phyloP scores from a whole-genome alignment of 2,888 invertebrate genomes.

The Seladonia tumulorum region DNA sequence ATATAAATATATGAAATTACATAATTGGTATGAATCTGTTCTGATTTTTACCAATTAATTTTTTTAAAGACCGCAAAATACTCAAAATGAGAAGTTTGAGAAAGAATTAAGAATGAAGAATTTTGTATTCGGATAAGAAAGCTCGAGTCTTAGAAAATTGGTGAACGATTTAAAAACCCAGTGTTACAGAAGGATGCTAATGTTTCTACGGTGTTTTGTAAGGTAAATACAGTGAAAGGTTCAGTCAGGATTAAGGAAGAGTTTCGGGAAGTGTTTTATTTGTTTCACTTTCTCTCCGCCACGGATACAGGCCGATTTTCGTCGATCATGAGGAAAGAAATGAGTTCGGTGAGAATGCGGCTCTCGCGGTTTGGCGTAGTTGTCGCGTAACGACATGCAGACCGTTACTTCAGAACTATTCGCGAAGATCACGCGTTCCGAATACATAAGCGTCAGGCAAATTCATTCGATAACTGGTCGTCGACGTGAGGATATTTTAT shows the following conservation, averaged over 20 bases:
- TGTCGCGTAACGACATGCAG: slow-evolving; percentile 24
- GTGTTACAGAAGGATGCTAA: no score
- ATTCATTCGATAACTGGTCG: slow-evolving; percentile 49
- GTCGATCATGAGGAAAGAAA: slow-evolving; percentile 4
- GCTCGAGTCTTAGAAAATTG: no score
- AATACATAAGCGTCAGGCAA: slow-evolving; percentile 52
- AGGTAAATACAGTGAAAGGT: no score
- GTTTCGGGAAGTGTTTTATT: neutral
- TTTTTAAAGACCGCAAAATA: no score
- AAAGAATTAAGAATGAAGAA: no score
- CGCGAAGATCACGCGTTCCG: slow-evolving; percentile 59
- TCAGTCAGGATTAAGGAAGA: neutral
- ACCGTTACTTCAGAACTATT: slow-evolving; percentile 65
- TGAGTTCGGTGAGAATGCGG: slow-evolving; percentile 21
- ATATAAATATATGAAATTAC: no score
- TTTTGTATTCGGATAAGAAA: no score
- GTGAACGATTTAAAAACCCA: no score
- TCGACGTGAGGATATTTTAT: slow-evolving; percentile 43
- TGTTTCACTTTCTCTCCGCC: neutral
- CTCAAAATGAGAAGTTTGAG: no score
- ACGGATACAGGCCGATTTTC: neutral
- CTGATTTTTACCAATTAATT: no score
- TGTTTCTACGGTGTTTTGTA: no score
- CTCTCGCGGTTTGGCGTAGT: slow-evolving; percentile 23
- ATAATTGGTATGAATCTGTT: no score